Percentiles rank a stretch among this genome's conserved stretches.
These are phyloP conservation scores for Pagrus major DNA, from an alignment of 2,113 vertebrate species.

Conservation along the genomic window DNA sequence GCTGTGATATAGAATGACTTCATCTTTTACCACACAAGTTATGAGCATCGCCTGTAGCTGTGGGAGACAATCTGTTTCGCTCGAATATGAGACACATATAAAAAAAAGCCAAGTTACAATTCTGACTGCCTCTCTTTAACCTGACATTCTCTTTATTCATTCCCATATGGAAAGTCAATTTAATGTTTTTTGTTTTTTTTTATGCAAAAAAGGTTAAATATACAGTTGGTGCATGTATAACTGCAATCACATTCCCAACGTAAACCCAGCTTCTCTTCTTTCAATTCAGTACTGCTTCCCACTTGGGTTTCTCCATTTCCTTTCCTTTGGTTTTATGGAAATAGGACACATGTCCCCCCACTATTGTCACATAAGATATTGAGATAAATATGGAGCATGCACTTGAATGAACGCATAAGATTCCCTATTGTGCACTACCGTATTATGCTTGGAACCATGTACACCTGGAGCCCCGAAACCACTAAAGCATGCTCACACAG, in stretches of 20 bases:
- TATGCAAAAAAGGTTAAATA: constrained; percentile 27
- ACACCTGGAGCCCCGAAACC: neutral
- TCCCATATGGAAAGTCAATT: constrained; percentile 31
- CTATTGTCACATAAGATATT: constrained; percentile 2
- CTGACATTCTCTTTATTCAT: constrained; percentile 30
- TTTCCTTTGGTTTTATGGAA: constrained; percentile 33
- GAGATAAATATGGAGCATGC: constrained; percentile 28
- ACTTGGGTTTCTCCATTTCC: neutral
- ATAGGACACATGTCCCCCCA: constrained; percentile 4
- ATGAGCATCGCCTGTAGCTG: constrained; percentile 27
- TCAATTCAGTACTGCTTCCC: neutral
- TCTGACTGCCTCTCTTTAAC: constrained; percentile 34
- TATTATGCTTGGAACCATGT: neutral
- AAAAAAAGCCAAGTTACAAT: constrained; percentile 32
- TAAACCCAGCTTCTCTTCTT: neutral
- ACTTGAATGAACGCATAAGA: constrained; percentile 28
- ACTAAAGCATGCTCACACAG: neutral
- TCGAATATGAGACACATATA: constrained; percentile 34
- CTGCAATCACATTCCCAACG: neutral
- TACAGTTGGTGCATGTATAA: constrained; percentile 3
- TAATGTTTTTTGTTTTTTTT: constrained; percentile 68
- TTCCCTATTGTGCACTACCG: neutral
- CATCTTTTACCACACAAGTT: constrained; percentile 5
- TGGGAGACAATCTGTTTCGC: constrained; percentile 27
- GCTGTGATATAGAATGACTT: constrained; percentile 29